Evolutionary conservation across 2,797 vertebrate species (phyloP), one percentile per base, ranked within the genome.

Genomic region (Nyctalus aviator): DNA sequence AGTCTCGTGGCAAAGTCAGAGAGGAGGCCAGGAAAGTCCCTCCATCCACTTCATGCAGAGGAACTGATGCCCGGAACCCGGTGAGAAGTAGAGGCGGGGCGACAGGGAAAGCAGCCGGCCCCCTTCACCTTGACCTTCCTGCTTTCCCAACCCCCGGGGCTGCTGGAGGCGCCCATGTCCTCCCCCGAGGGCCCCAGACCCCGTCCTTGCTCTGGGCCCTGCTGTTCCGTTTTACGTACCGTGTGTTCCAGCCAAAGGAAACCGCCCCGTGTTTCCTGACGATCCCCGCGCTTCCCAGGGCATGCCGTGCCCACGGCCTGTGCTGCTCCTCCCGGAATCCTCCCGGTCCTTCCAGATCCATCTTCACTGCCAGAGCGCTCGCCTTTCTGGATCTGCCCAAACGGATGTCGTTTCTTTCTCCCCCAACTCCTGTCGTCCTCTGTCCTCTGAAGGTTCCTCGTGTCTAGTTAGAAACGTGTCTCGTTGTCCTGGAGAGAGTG

Each of bases 1-100:
- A 82, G 96, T 96, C 97, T 97, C 84, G 91, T 53, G 64, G 44
- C 62, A 59, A 69, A 81, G 18, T 3, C 76, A 84, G 85, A 95
- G 3, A 48, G 68, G 84, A 93, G 94, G 68, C 55, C 41, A 87
- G 96, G 97, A 97, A 96, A 97, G 95, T 96, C 96, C 96, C 97
- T 90, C 35, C 13, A 13, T 90, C 78, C 85, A 55, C 78, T 90
- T 62, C 8, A 32, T 4, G 5, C 37, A 37, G 64, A 95, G 89
- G 57, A 88, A 75, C 89, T 30, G 66, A 71, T 73, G 88, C 91
- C 96, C 5, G 3, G 93, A 94, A 55, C 59, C 87, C n/a, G 62
- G 59, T 23, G 71, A 88, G 76, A 92, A 85, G 27, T 2, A 23
- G 64, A 76, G 76, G 84, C 7, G 44, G 55, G 79, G 66, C 87